Evolutionary conservation across 2,113 vertebrate species (phyloP), one percentile per base, ranked within the genome.

Genomic region (Apodemus sylvaticus): DNA sequence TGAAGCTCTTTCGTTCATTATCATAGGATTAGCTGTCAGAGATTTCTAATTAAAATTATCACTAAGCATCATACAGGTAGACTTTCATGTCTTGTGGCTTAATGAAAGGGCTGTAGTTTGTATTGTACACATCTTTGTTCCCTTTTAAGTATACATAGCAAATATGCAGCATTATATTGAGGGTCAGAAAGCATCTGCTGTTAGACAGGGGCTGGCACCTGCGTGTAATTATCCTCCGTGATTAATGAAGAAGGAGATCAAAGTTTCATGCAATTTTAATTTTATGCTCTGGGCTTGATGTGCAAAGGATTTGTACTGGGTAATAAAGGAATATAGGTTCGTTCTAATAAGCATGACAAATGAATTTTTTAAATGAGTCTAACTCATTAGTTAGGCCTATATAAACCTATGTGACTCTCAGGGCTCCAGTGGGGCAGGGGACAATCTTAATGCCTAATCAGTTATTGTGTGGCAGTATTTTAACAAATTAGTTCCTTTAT

Each of bases 241-340:
- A 98, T 95, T 97, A 96, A 96, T 94, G 93, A 86, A 91, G 96
- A 98, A 98, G 51, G 87, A 97, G 97, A 98, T 96, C 93, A 98
- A 97, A 88, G 95, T 97, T 98, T 98, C 81, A 95, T 95, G 85
- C 88, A 98, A 97, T 77, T 98, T 98, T 97, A 98, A 97, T 98
- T 98, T 98, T 97, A 95, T 96, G 94, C 86, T 98, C 96, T 94
- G 73, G 73, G 95, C 73, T 96, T 98, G 70, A 97, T 97, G 87
- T 96, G 95, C 71, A 96, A 95, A 96, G 96, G 77, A 68, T 94
- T 96, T 97, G 76, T 89, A 92, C 85, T 71, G 78, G 45, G 93
- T 96, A 97, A 98, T 93, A 94, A 97, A 98, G 85, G 16, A 97
- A 95, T 97, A 71, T 73, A 97, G 86, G 86, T 66, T 90, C 83